These are phyloP conservation scores for Spondyliosoma cantharus DNA, from an alignment of 2,797 vertebrate species.

Conservation along the genomic window DNA sequence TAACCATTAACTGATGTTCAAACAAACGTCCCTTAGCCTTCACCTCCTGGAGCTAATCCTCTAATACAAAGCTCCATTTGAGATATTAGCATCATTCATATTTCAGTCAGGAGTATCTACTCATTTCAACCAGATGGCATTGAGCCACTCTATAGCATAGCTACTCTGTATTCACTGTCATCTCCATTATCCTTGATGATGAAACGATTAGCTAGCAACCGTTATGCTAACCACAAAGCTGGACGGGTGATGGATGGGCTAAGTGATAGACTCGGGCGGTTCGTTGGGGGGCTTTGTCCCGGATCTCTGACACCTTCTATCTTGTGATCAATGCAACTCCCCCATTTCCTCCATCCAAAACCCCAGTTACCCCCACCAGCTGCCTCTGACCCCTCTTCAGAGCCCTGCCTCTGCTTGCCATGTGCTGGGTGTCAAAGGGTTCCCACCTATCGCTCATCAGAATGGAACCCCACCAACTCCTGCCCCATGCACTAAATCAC, in stretches of 20 bases:
- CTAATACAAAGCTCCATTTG: conserved; percentile 9
- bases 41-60: conserved; percentile 12
- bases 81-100: conserved; percentile 4
- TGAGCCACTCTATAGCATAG: conserved; percentile 61
- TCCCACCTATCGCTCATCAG: conserved; percentile 83
- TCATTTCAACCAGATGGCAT: conserved; percentile 42
- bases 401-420: conserved; percentile 76
- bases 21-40: conserved; percentile 30
- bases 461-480: conserved; percentile 76
- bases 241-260: conserved; percentile 81
- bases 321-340: conserved; percentile 68
- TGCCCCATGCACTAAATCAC: conserved; percentile 73
- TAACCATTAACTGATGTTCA: conserved; percentile 61
- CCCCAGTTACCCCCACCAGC: conserved; percentile 80
- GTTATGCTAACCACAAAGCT: conserved; percentile 85
- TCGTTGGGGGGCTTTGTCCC: conserved; percentile 79
- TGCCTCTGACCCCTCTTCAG: conserved; percentile 83
- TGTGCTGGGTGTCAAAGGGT: conserved; percentile 82
- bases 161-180: conserved; percentile 84
- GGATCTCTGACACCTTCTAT: conserved; percentile 75
- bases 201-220: conserved; percentile 89
- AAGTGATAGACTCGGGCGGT: conserved; percentile 76
- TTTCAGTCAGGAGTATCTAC: conserved; percentile 18
- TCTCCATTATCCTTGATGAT: conserved; percentile 88
- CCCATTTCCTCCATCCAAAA: conserved; percentile 55